A percentile compares a stretch with the other conserved stretches of the same genome.
These are phyloP conservation scores for Takifugu flavidus DNA, from an alignment of 2,113 vertebrate genomes.

Conservation along the genomic window DNA sequence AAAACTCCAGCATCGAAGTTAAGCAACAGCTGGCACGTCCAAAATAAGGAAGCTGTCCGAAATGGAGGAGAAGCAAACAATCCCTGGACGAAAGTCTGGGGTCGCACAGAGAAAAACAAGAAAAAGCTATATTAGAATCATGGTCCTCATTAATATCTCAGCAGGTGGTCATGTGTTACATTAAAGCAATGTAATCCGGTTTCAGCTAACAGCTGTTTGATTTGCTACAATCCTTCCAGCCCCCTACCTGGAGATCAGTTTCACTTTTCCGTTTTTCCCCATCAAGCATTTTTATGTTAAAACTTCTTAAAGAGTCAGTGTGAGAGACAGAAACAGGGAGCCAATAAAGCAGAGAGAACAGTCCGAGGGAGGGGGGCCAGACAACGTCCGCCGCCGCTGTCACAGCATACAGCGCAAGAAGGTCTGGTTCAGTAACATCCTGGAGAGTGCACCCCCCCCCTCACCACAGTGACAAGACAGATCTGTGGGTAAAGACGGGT, in stretches of 20 bases:
- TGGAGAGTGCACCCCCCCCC: too few relatives aligned
- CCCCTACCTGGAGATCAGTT: not conserved
- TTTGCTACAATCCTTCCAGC: not conserved
- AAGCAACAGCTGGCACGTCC: too few relatives aligned
- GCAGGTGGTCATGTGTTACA: not conserved
- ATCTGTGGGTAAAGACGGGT: slow-evolving; percentile 22
- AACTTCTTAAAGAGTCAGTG: not conserved
- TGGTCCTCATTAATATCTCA: not conserved
- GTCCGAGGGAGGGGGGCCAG: slow-evolving; percentile 39
- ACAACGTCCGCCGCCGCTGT: slow-evolving; percentile 52
- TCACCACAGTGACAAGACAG: slow-evolving; percentile 35
- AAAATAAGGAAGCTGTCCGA: too few relatives aligned
- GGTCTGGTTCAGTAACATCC: slow-evolving; percentile 28
- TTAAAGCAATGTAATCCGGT: not conserved
- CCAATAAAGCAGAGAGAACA: slow-evolving; percentile 24
- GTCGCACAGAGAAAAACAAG: too few relatives aligned
- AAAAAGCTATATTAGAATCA: too few relatives aligned
- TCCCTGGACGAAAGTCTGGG: too few relatives aligned
- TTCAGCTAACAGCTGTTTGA: slow-evolving; percentile 2
- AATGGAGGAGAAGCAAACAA: too few relatives aligned
- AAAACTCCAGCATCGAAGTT: too few relatives aligned
- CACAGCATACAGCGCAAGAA: slow-evolving; percentile 37
- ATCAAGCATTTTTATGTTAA: not conserved
- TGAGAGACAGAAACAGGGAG: slow-evolving; percentile 15
- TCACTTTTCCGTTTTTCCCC: not conserved